Conservation (phyloP, 2,888 invertebrate species). For the Agrotis clavis region DNA sequence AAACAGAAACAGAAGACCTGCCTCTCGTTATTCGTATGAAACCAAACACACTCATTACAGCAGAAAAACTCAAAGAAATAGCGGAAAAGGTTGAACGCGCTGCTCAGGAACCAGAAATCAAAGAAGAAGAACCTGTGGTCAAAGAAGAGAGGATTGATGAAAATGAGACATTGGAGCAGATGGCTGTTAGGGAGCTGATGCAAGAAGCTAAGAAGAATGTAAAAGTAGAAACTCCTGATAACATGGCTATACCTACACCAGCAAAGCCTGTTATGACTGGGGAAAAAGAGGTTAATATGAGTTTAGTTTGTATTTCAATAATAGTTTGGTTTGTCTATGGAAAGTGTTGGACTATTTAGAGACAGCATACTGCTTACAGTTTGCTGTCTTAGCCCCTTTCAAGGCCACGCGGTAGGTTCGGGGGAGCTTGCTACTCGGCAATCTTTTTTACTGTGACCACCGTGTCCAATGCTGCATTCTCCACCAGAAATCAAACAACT, state of each 20-base stretch:
- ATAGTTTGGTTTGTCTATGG: too few species aligned
- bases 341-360: too few species aligned
- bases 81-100: conserved; percentile 88
- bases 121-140: conserved; percentile 61
- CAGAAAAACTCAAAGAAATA: conserved; percentile 87
- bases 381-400: too few species aligned
- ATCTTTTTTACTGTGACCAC: too few species aligned
- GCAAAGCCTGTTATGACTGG: conserved; percentile 90
- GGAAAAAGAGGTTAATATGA: conserved; percentile 90
- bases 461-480: too few species aligned
- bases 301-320: not conserved
- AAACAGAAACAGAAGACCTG: conserved; percentile 87
- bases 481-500: too few species aligned
- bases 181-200: conserved; percentile 94
- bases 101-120: conserved; percentile 86
- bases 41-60: conserved; percentile 89
- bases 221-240: conserved; percentile 74
- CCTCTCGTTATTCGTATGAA: conserved; percentile 93
- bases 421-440: too few species aligned
- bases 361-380: too few species aligned
- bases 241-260: conserved; percentile 91
- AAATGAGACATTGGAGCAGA: conserved; percentile 91
- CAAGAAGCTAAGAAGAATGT: conserved; percentile 89
- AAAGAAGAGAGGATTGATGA: conserved; percentile 71
- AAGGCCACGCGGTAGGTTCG: too few species aligned